Base-by-base conservation (phyloP, 2,888 invertebrate species). In the Lycophotia porphyrea region DNA sequence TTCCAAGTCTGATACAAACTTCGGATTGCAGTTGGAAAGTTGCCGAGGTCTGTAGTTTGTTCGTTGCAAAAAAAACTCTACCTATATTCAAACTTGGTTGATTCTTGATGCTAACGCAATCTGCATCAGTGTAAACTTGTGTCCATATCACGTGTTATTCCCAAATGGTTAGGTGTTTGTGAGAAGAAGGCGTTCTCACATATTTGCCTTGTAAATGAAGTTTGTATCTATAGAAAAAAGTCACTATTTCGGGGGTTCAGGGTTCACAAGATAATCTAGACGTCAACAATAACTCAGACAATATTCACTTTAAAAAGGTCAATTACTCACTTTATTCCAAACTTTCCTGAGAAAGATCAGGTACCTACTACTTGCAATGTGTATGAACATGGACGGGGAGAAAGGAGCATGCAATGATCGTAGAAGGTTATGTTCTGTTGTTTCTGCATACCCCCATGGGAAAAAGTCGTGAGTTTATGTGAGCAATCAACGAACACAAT, bases 21-120 rank as follows among this genome's bases (percentile, higher is more conserved):
- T 80, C 66, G 34, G 52, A 79, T 68, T 83, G 60, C 60, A 79
- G 34, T 79, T 31, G 63, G n/a, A 64, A 81, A 81, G 42, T 80
- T 81, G n/a, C 34, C n/a, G 39, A 66, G 68, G 21, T 44, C 24
- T 34, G 68, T 24, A 47, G 27, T 31, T 36, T 71, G 58, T 47
- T 55, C 27, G 64, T 27, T 60, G 39, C 27, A 47, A 7, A 39
- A 21, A 47, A 63, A 66, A 70, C 27, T 21, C n/a, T n/a, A 27
- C 18, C 15, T 63, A 39, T 36, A 7, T 52, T 76, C 18, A n/a
- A 15, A 34, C 24, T 11, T 27, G 34, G 34, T 18, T 13, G n/a
- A 44, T 78, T 77, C 7, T 24, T 13, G 4, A 47, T 27, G 44
- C 44, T 44, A 9, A 31, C 31, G 31, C 9, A 65, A 31, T 65